Percentiles rank a stretch among this genome's conserved stretches.
Evolutionary conservation across 2,888 invertebrate genomes (phyloP).

Genomic region (Rotaria magnacalcarata): DNA sequence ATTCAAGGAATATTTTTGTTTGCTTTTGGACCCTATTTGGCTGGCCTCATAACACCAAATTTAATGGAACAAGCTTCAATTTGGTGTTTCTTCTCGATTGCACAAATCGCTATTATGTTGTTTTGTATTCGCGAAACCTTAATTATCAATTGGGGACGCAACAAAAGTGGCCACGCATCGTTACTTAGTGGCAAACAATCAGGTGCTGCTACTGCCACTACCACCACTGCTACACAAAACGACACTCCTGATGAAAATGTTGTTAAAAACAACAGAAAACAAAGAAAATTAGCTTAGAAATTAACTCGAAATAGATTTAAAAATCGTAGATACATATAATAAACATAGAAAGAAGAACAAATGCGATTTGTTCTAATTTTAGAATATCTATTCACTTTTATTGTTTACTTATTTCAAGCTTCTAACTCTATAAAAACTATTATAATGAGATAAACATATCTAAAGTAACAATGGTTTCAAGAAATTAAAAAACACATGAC

Average conservation of each 20-base stretch:
- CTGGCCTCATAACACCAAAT: background rate
- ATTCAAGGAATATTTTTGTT: background rate
- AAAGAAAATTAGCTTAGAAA: background rate
- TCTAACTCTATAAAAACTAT: no score
- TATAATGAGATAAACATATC: no score
- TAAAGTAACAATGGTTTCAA: no score
- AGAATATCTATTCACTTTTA: no score
- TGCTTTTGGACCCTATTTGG: background rate
- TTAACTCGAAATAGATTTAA: background rate
- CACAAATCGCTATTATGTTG: background rate
- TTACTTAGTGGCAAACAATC: background rate
- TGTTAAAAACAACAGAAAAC: background rate
- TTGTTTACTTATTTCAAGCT: no score
- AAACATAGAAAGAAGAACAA: background rate
- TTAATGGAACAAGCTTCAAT: constrained; percentile 3
- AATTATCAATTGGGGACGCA: background rate
- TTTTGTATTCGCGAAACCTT: background rate
- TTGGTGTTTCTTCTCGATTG: background rate
- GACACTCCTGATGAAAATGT: background rate
- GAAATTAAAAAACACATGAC: no score
- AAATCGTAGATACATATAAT: background rate
- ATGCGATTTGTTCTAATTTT: background rate
- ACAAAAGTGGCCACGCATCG: background rate
- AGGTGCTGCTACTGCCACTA: no score
- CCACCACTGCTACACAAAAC: background rate